These are phyloP conservation scores for Coryphaenoides rupestris DNA, from an alignment of 2,113 vertebrate species.

Conservation along the genomic window DNA sequence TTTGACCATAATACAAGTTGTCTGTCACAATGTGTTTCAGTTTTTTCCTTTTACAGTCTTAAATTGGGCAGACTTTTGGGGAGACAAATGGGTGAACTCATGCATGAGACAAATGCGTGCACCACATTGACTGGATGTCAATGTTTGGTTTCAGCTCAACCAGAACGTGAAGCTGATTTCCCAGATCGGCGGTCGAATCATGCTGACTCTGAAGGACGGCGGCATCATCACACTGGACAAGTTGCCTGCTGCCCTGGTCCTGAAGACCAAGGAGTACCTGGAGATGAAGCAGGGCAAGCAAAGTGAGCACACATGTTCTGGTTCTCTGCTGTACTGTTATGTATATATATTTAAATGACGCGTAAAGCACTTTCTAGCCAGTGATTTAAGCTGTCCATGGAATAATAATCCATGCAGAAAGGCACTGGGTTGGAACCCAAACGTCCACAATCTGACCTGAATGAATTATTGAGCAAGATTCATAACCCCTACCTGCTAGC, in stretches of 20 bases:
- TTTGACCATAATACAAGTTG: too few species aligned
- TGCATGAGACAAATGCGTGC: too few species aligned
- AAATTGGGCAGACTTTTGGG: too few species aligned
- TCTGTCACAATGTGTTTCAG: too few species aligned
- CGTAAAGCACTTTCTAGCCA: too few species aligned
- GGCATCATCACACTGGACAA: constrained; percentile 86
- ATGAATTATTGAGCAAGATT: neutral
- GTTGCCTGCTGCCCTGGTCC: constrained; percentile 75
- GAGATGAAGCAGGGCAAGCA: constrained; percentile 86
- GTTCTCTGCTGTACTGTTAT: neutral
- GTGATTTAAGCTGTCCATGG: too few species aligned
- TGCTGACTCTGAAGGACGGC: constrained; percentile 85
- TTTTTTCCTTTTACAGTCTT: too few species aligned
- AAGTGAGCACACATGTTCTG: constrained; percentile 63
- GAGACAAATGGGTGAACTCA: too few species aligned
- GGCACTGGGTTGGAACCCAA: neutral
- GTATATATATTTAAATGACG: too few species aligned
- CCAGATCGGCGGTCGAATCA: constrained; percentile 75
- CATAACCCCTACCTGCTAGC: neutral
- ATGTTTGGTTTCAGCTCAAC: constrained; percentile 77
- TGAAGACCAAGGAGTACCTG: constrained; percentile 87
- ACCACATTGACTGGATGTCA: too few species aligned
- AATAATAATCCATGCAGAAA: too few species aligned
- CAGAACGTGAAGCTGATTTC: constrained; percentile 91
- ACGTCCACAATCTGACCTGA: neutral